phyloP scores from a whole-genome alignment of 2,888 invertebrate genomes.

The Asteroscopus sphinx region DNA sequence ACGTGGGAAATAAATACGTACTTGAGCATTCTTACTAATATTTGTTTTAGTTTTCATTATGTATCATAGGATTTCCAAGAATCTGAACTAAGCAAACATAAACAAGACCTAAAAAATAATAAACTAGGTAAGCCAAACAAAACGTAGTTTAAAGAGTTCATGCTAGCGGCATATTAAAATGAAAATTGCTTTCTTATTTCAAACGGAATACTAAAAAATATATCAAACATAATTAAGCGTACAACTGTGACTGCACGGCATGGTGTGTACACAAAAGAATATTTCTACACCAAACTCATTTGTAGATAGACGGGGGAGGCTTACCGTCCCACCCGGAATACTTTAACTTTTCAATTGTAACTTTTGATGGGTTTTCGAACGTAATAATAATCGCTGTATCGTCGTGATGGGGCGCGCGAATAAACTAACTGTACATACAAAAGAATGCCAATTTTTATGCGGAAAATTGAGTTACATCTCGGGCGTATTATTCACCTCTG shows the following conservation, averaged over 20 bases:
- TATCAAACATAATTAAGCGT: constrained; percentile 68
- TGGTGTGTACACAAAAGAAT: constrained; percentile 83
- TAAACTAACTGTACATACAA: constrained; percentile 81
- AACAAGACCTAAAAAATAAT: constrained; percentile 18
- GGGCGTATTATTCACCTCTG: constrained; percentile 78
- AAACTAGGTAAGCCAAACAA: constrained; percentile 17
- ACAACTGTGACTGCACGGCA: constrained; percentile 63
- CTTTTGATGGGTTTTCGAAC: constrained; percentile 90
- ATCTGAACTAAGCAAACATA: constrained; percentile 17
- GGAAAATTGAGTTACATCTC: constrained; percentile 86
- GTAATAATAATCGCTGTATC: constrained; percentile 89
- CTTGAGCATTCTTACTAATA: constrained; percentile 17
- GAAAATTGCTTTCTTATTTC: constrained; percentile 57
- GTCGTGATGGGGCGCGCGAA: constrained; percentile 83
- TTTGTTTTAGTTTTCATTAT: constrained; percentile 19
- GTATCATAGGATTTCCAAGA: constrained; percentile 1
- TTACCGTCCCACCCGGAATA: constrained; percentile 85
- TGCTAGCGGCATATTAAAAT: constrained; percentile 52
- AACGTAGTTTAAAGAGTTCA: constrained; percentile 34
- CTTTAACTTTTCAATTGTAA: constrained; percentile 90
- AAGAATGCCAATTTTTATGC: constrained; percentile 88
- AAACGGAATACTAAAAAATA: constrained; percentile 62
- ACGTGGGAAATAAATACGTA: constrained; percentile 39
- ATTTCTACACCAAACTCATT: constrained; percentile 85
- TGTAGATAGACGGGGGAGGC: constrained; percentile 83